Percentiles rank a stretch among this genome's conserved stretches.
These are phyloP conservation scores for Oenanthe oenanthe DNA, from an alignment of 2,113 vertebrate species.

Conservation along the genomic window DNA sequence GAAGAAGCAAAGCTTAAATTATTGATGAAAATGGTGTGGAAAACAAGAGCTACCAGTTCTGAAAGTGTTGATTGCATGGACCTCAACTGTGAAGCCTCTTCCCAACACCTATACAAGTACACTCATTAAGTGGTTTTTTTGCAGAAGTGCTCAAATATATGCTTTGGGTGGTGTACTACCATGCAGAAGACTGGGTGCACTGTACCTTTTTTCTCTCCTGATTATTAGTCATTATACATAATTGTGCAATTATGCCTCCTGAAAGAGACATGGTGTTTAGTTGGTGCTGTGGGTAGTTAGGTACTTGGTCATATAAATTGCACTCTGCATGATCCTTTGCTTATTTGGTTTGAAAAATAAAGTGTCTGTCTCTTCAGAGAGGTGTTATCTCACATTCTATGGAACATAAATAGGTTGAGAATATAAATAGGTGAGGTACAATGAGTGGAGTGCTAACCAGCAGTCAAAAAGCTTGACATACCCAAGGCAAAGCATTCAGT, in stretches of 20 bases:
- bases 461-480: slow-evolving; percentile 14
- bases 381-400: background rate
- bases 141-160: background rate
- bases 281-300: background rate
- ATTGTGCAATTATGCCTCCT: slow-evolving; percentile 47
- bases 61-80: background rate
- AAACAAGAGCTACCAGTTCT: background rate
- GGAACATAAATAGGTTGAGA: background rate
- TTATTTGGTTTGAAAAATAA: background rate
- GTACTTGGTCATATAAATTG: background rate
- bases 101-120: background rate
- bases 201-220: background rate
- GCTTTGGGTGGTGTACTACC: background rate
- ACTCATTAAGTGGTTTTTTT: background rate
- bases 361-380: background rate
- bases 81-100: background rate
- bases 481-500: background rate
- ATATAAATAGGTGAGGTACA: slow-evolving; percentile 15
- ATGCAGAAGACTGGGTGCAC: background rate
- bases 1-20: background rate
- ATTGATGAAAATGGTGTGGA: background rate
- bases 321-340: background rate
- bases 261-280: background rate
- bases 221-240: slow-evolving; percentile 25
- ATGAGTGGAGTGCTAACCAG: background rate